Evolutionary conservation across 1,140 invertebrate species (phyloP).

Genomic region (Venturia canescens): DNA sequence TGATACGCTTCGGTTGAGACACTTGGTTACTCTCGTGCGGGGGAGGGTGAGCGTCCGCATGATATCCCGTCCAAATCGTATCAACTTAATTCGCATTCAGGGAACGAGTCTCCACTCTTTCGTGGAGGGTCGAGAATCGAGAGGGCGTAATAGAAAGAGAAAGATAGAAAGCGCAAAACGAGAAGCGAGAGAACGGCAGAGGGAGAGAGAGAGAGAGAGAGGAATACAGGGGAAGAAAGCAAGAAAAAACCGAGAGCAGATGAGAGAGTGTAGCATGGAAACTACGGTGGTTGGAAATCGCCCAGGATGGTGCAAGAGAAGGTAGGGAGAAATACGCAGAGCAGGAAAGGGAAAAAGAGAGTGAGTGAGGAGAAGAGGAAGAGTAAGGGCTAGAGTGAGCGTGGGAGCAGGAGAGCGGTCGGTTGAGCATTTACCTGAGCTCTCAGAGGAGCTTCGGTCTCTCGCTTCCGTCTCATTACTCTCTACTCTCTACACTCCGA

Average conservation of each 20-base stretch:
- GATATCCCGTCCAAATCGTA: slow-evolving; percentile 62
- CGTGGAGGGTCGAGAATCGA: slow-evolving; percentile 62
- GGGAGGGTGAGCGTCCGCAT: slow-evolving; percentile 46
- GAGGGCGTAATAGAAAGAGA: slow-evolving; percentile 45
- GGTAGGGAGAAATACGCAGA: not conserved
- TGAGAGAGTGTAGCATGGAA: slow-evolving; percentile 22
- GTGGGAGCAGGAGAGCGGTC: slow-evolving; percentile 48
- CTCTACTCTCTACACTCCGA: slow-evolving; percentile 66
- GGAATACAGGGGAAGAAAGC: not conserved
- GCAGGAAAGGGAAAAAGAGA: not conserved
- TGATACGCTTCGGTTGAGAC: slow-evolving; percentile 63
- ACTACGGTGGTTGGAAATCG: slow-evolving; percentile 19
- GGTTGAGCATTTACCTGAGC: slow-evolving; percentile 64
- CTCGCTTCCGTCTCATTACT: slow-evolving; percentile 71
- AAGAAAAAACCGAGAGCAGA: slow-evolving; percentile 23
- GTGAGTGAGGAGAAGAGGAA: not conserved
- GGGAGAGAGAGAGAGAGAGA: not conserved
- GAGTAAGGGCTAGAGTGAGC: not conserved
- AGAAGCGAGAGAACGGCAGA: not conserved
- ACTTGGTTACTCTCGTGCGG: slow-evolving; percentile 57
- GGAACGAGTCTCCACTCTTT: slow-evolving; percentile 61
- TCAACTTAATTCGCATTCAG: slow-evolving; percentile 69
- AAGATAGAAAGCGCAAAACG: not conserved
- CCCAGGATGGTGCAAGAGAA: not conserved
- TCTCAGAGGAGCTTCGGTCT: slow-evolving; percentile 58